A percentile compares a stretch with the other conserved stretches of the same genome.
Conservation (phyloP, 2,113 vertebrate species). For the Microcebus tavaratra region DNA sequence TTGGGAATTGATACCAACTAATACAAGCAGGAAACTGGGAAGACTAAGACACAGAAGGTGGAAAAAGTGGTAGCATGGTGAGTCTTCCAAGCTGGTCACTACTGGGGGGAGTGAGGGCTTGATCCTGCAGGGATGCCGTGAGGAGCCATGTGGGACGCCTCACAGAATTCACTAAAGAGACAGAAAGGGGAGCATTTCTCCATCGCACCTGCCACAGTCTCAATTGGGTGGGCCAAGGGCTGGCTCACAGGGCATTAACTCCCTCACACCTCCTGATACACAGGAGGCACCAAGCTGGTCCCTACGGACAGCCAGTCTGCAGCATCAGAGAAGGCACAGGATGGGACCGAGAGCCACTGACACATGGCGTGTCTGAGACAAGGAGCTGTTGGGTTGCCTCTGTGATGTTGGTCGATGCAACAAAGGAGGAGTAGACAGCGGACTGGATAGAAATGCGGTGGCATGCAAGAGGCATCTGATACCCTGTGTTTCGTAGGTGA, state of each 20-base stretch:
- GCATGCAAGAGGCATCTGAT: neutral
- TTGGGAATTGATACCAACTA: neutral
- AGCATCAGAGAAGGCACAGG: neutral
- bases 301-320: fast-evolving
- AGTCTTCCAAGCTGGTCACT: neutral
- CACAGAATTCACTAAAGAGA: neutral
- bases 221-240: fast-evolving
- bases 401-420: neutral
- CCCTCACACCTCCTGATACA: neutral
- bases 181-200: neutral
- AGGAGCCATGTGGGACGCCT: neutral
- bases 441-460: neutral
- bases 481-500: neutral
- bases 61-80: neutral
- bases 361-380: fast-evolving
- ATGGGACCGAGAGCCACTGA: neutral
- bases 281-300: neutral
- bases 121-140: neutral
- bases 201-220: fast-evolving
- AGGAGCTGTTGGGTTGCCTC: neutral
- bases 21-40: neutral
- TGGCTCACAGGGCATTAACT: neutral
- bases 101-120: neutral
- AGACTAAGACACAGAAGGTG: neutral
- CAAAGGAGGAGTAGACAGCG: fast-evolving